phyloP scores from a whole-genome alignment of 2,888 invertebrate species.

The Papilio elwesi region DNA sequence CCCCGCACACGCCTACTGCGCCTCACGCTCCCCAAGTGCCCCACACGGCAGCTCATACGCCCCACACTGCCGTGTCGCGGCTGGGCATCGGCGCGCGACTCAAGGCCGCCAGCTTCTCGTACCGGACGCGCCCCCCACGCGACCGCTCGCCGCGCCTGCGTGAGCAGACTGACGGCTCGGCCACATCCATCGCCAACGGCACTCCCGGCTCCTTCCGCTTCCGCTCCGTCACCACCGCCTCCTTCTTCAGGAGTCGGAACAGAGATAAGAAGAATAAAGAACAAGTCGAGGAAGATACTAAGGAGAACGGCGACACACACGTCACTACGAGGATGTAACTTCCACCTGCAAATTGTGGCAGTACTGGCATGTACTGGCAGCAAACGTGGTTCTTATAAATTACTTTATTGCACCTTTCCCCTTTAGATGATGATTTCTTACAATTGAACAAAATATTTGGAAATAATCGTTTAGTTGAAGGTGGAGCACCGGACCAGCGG shows the following conservation, averaged over 20 bases:
- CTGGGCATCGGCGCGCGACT: constrained; percentile 63
- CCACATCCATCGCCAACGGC: constrained; percentile 58
- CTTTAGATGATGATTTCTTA: too few relatives aligned
- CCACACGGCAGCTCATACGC: constrained; percentile 34
- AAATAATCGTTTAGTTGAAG: not conserved
- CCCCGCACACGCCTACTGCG: constrained; percentile 77
- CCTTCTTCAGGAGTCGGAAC: constrained; percentile 65
- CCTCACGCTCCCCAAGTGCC: constrained; percentile 52
- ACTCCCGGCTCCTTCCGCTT: constrained; percentile 65
- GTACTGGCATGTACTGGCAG: not conserved
- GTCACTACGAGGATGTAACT: constrained; percentile 69
- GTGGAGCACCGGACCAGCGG: too few relatives aligned
- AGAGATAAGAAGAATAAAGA: constrained; percentile 60
- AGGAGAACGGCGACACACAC: constrained; percentile 60
- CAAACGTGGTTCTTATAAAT: not conserved
- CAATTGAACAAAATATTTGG: too few relatives aligned
- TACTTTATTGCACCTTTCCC: too few relatives aligned
- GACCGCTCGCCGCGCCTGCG: constrained; percentile 66
- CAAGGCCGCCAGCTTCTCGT: constrained; percentile 73
- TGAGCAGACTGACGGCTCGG: constrained; percentile 56
- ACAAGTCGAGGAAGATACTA: constrained; percentile 51
- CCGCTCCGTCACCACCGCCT: constrained; percentile 71
- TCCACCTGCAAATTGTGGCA: not conserved
- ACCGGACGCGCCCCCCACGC: constrained; percentile 47
- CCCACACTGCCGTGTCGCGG: constrained; percentile 50